Evolutionary conservation across 2,113 vertebrate genomes (phyloP).

Genomic region (Xyrauchen texanus): DNA sequence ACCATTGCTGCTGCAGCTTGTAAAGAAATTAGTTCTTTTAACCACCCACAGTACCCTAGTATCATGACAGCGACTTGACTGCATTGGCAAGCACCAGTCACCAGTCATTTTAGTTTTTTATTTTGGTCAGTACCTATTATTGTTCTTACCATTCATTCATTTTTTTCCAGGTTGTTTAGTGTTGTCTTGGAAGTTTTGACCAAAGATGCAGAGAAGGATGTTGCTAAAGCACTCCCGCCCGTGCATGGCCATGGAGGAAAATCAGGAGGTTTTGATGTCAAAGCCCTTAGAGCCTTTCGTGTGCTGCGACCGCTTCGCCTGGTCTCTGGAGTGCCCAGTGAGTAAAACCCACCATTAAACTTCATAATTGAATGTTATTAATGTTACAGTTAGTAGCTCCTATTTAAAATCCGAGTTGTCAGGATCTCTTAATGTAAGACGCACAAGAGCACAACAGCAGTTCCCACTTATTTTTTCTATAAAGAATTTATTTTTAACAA

Average conservation of each 20-base stretch:
- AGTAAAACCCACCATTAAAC: constrained; percentile 63
- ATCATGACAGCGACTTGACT: no score
- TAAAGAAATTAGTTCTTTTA: no score
- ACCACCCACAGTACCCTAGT: no score
- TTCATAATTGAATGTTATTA: no score
- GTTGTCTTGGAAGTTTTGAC: constrained; percentile 98
- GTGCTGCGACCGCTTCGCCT: constrained; percentile 97
- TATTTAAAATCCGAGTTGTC: no score
- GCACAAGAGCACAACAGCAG: no score
- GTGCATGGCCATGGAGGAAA: constrained; percentile 82
- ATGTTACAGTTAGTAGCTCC: no score
- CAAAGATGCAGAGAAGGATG: constrained; percentile 77
- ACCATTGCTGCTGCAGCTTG: no score
- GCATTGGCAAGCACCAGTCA: no score
- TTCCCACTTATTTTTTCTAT: no score
- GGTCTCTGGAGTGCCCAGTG: constrained; percentile 99
- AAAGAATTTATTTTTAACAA: no score
- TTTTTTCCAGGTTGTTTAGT: constrained; percentile 89
- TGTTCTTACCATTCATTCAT: background rate
- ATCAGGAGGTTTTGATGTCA: constrained; percentile 97
- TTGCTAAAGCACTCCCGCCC: constrained; percentile 65
- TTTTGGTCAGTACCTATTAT: background rate
- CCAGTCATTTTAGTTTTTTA: background rate
- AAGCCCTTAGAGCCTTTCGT: constrained; percentile 98
- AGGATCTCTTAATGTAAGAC: no score